A percentile compares a stretch with the other conserved stretches of the same genome.
Evolutionary conservation across 2,113 vertebrate genomes (phyloP).

Genomic region (Rhabdornis inornatus): DNA sequence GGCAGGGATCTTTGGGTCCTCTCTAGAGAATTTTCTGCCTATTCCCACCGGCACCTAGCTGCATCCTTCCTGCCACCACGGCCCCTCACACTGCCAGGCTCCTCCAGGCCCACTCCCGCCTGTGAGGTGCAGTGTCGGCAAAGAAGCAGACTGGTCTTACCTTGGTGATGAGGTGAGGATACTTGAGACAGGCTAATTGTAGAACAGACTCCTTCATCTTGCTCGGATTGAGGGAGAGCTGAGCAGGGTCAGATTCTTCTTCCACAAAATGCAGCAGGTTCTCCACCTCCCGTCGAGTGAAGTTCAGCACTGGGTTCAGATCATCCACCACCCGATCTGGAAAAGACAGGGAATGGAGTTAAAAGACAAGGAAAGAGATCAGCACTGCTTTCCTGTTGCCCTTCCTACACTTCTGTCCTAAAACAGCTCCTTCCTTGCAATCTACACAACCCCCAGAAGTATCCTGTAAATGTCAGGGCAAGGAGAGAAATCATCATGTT

Average conservation of each 20-base stretch:
- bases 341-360: neutral
- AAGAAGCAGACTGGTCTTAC: constrained; percentile 59
- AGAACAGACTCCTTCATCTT: constrained; percentile 85
- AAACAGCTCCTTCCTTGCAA: neutral
- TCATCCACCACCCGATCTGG: constrained; percentile 97
- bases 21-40: neutral
- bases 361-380: neutral
- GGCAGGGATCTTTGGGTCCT: neutral
- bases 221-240: constrained; percentile 55
- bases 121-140: neutral
- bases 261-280: constrained; percentile 98
- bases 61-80: neutral
- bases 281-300: constrained; percentile 95
- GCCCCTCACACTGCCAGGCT: neutral
- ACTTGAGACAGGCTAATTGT: constrained; percentile 83
- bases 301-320: constrained; percentile 95
- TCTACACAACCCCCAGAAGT: neutral
- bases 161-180: constrained; percentile 96
- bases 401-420: neutral
- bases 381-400: neutral
- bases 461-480: neutral
- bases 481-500: neutral
- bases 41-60: neutral
- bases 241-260: constrained; percentile 83
- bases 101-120: neutral